Evolutionary conservation across 2,888 invertebrate species (phyloP), one percentile per base, ranked within the genome.

Genomic region (Archaeoteleia sp.): DNA sequence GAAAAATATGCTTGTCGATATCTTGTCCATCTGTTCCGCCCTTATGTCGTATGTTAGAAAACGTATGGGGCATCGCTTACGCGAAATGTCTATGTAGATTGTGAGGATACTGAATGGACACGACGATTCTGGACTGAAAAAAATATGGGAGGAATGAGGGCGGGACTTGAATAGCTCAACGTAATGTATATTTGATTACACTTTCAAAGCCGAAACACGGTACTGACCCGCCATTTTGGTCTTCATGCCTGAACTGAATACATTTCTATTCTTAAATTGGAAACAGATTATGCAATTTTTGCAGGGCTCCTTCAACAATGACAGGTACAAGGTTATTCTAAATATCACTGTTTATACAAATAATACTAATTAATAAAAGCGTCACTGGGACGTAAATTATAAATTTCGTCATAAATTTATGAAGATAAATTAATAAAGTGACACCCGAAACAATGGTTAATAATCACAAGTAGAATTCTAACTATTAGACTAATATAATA

Each of bases 171-270:
- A 58, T 58, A 53, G 43, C 32, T 30, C 48, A 42, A 35, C 53
- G 15, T 66, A 66, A 66, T 66, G 66, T 60, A 55, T 66, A 54
- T 58, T 58, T 58, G 66, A 66, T 66, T 66, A 58, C 48, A 65
- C 39, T 39, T 32, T 30, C 14, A n/a, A 37, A 42, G 40, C 20
- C 34, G 43, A 42, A 48, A 49, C 48, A 42, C 43, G 40, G 62
- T 48, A 39, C 43, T 37, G 51, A 51, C 45, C 45, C 27, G 61
- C 39, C 51, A 51, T 51, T 53, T 45, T 53, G 37, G 12, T 30
- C 35, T 53, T 46, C 29, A 29, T 55, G 10, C 14, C 20, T 30
- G 43, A 45, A 55, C 23, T 42, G 29, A 32, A 32, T n/a, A n/a
- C n/a, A n/a, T n/a, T n/a, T n/a, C n/a, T n/a, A n/a, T n/a, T n/a